Base-by-base conservation (phyloP, 2,113 vertebrate genomes). In the Haemorhous mexicanus region DNA sequence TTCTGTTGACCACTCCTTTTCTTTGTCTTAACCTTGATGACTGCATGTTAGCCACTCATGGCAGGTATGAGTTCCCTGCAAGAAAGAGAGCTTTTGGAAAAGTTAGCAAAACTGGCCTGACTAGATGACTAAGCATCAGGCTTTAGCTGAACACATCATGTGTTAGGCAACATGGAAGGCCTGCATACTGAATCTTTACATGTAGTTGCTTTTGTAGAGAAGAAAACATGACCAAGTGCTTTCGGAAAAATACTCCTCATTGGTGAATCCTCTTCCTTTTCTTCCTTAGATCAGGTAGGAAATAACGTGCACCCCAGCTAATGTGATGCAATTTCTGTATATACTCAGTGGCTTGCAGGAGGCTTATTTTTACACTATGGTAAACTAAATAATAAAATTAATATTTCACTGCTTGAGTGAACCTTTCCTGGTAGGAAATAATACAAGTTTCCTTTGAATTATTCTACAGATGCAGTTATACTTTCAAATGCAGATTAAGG, bases 271-370 rank as follows among this genome's bases (percentile, higher is more conserved):
- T 76, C 58, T 90, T 22, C 28, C 9, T 76, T 88, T 90, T 63
- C 23, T 87, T 46, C 49, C 56, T 68, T 9, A 33, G 10, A 21
- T 56, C n/a, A 80, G 47, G 30, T 5, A 24, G 33, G 37, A 53
- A 4, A 2, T 26, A 70, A 55, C 1, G 0, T 63, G 24, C 1
- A 3, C 24, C 55, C 11, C 9, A n/a, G 41, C 27, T 73, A n/a
- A 61, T 18, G 11, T 68, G 44, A 43, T 55, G 37, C 13, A 52
- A 44, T 72, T 80, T 59, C 16, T 62, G 0, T 11, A 11, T 26
- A 46, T 37, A 50, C 13, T 16, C 33, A 52, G 1, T 4, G 4
- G 21, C 33, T 44, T 83, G 30, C 44, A 86, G 58, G 16, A 67
- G 14, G 23, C 17, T 63, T 50, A 24, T 63, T 90, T 81, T 85